Evolutionary conservation across 2,888 invertebrate genomes (phyloP), one percentile per base, ranked within the genome.

Genomic region (Choristoneura rosaceana): DNA sequence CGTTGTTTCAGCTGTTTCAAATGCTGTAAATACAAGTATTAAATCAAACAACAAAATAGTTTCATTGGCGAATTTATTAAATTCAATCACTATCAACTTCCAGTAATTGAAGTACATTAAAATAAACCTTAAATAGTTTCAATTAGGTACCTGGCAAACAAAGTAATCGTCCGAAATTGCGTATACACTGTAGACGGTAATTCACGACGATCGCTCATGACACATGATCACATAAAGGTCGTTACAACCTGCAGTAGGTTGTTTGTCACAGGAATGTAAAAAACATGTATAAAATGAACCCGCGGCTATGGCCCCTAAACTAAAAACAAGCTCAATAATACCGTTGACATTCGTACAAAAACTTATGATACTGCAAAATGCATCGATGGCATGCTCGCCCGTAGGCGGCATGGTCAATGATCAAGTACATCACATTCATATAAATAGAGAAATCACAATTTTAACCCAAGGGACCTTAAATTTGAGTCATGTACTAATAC

Each of bases 31-130:
- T 86, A 85, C 76, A 73, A 58, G 67, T 67, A 71, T 71, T 73
- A 86, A 91, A 89, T 88, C 82, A 92, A 90, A 92, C 84, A 77
- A 83, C 65, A 60, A 17, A 41, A 70, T 67, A 76, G 77, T 84
- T 86, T 88, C 77, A 85, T 88, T 90, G 86, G 91, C 86, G 93
- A 94, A 93, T 94, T 94, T 93, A 94, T 93, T 94, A 91, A 93
- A 92, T 94, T 94, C 93, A 92, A 92, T 93, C 90, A 90, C 92
- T 88, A 86, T 87, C 77, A 86, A 90, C 92, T 92, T 90, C 91
- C 88, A 91, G 90, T 89, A 90, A 89, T 90, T 88, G 92, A 92
- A 92, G 89, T 91, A 90, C 85, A 88, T 89, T 89, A 79, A 87
- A 81, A 89, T 89, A 89, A 89, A 71, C 68, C 68, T 74, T 89